Evolutionary conservation across 2,797 vertebrate genomes (phyloP).

Genomic region (Hozukius guyotensis): DNA sequence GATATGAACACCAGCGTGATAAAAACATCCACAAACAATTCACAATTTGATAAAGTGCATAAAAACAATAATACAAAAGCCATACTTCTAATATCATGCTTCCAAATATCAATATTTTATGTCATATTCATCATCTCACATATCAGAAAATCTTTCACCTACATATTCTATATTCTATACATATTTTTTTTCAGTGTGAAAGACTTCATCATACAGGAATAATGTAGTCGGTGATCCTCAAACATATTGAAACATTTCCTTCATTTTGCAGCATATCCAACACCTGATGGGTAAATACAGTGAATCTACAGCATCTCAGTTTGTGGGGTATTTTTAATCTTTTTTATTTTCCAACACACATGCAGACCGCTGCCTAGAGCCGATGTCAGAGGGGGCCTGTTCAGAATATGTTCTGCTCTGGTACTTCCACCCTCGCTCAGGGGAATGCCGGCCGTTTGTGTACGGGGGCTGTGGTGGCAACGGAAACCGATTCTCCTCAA

Average conservation of each 20-base stretch:
- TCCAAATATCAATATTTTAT: no score
- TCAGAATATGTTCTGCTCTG: conserved; percentile 84
- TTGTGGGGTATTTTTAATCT: not conserved
- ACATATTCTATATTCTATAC: no score
- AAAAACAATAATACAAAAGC: no score
- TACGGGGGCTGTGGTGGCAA: conserved; percentile 90
- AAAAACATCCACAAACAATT: no score
- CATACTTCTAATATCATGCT: no score
- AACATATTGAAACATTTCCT: not conserved
- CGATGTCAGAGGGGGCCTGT: conserved; percentile 89
- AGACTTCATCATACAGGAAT: not conserved
- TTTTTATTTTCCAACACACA: not conserved
- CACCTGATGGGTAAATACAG: not conserved
- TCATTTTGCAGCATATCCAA: not conserved
- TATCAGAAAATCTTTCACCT: no score
- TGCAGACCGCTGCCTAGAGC: conserved; percentile 81
- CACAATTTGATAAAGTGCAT: no score
- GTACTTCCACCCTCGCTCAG: conserved; percentile 84
- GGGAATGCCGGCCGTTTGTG: conserved; percentile 87
- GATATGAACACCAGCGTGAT: no score
- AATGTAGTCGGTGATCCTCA: not conserved
- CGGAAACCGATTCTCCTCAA: conserved; percentile 84
- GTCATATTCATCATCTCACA: no score
- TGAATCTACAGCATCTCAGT: not conserved
- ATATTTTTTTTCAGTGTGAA: not conserved